Evolutionary conservation across 2,797 vertebrate species (phyloP), one percentile per base, ranked within the genome.

Genomic region (Catostomus latipinnis): DNA sequence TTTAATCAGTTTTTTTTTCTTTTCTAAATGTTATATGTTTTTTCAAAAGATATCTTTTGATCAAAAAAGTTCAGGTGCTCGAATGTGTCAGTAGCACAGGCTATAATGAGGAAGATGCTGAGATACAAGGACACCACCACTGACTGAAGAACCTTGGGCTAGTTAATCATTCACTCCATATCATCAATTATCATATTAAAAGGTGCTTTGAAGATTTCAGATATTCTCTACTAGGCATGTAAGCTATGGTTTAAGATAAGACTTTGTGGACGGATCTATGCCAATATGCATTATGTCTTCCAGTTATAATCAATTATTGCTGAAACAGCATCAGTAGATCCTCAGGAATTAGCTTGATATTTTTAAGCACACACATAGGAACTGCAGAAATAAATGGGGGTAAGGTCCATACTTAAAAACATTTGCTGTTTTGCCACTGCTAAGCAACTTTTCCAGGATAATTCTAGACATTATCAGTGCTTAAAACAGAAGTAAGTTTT

Each of bases 101-200:
- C 18, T 9, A 12, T 72, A 72, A 79, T 57, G 58, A 56, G n/a
- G 43, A 48, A 56, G 14, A 45, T 79, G 34, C 43, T 57, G 16
- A 49, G 13, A 72, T 18, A 46, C 80, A 82, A 67, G 76, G 14
- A 78, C 78, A 87, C 77, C 79, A 85, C 53, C 49, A 74, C n/a
- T 61, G 63, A 52, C 5, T 13, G 14, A 71, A 65, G 50, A 71
- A 52, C n/a, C 61, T 49, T 48, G 8, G 46, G 56, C 60, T 12
- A 48, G 45, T 52, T 66, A 49, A 66, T 75, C 49, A 71, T 22
- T 71, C 57, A 48, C 18, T 82, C 46, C 58, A 45, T 16, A 71
- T 77, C 67, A 63, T 57, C 68, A 71, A 58, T 70, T 48, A 71
- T 71, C 60, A 82, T 46, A 71, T 57, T 76, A 66, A 76, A 34